Conservation (phyloP, 2,113 vertebrate species). For the Amphilophus citrinellus region DNA sequence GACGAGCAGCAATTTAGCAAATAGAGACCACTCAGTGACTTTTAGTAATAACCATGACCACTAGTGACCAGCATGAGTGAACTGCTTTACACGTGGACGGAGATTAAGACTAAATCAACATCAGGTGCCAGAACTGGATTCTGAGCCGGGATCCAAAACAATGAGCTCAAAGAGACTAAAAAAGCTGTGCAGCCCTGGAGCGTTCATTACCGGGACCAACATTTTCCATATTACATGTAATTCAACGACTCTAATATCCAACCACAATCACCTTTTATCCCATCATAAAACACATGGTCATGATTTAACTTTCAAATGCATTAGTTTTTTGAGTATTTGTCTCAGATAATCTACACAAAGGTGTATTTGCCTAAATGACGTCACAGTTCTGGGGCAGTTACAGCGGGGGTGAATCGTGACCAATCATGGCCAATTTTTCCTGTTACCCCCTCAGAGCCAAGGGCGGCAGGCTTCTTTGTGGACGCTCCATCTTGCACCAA, state of each 20-base stretch:
- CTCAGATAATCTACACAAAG: not conserved
- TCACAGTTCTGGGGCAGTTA: not conserved
- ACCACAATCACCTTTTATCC: not conserved
- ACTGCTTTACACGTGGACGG: not conserved
- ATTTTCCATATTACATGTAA: not conserved
- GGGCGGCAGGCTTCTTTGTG: slow-evolving; percentile 17
- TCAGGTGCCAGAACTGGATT: not conserved
- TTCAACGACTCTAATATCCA: not conserved
- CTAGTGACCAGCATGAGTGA: not conserved
- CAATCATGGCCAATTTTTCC: not conserved
- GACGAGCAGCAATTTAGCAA: not conserved
- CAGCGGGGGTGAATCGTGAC: not conserved
- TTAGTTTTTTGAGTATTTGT: not conserved
- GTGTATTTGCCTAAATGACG: not conserved
- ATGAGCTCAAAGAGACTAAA: not conserved
- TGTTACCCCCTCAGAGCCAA: slow-evolving; percentile 1
- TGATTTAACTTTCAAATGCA: not conserved
- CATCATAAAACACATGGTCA: slow-evolving; percentile 2
- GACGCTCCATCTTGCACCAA: slow-evolving; percentile 15
- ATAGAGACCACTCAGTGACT: not conserved
- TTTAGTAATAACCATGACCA: not conserved
- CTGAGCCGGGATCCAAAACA: not conserved
- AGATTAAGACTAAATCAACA: not conserved
- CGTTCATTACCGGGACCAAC: not conserved
- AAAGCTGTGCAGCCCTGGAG: not conserved